Evolutionary conservation across 1,140 invertebrate genomes (phyloP).

Genomic region (Drosophila burlai): DNA sequence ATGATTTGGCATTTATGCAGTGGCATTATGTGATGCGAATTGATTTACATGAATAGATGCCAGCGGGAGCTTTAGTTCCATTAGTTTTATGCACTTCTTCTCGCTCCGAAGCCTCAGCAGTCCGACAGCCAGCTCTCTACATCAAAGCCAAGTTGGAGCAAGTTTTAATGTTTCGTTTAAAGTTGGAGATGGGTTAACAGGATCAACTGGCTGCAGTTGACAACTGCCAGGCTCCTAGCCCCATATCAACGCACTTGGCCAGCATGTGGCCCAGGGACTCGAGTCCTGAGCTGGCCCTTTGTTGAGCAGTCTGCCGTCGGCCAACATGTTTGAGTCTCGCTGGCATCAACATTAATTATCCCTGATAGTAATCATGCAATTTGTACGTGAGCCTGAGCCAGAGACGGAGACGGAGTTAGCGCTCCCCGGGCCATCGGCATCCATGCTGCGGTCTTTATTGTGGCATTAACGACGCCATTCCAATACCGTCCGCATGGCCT

Average conservation of each 20-base stretch:
- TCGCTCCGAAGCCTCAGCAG: neutral
- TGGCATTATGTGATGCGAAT: conserved; percentile 47
- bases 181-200: conserved; percentile 15
- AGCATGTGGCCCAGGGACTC: conserved; percentile 35
- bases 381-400: conserved; percentile 42
- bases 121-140: neutral
- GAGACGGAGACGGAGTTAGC: conserved; percentile 17
- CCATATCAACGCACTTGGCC: conserved; percentile 30
- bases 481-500: conserved; percentile 33
- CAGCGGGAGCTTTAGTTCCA: conserved; percentile 3
- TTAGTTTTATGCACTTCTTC: conserved; percentile 2
- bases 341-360: conserved; percentile 68
- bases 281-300: conserved; percentile 29
- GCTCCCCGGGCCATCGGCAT: conserved; percentile 40
- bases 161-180: conserved; percentile 37
- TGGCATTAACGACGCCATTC: conserved; percentile 54
- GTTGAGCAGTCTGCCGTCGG: conserved; percentile 24
- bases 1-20: conserved; percentile 52
- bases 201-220: conserved; percentile 40
- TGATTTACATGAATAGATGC: conserved; percentile 24
- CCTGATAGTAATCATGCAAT: conserved; percentile 63
- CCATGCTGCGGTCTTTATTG: conserved; percentile 57
- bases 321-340: conserved; percentile 38
- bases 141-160: conserved; percentile 5
- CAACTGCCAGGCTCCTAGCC: conserved; percentile 16